phyloP scores from a whole-genome alignment of 2,113 vertebrate genomes.

The Catharus fuscescens region DNA sequence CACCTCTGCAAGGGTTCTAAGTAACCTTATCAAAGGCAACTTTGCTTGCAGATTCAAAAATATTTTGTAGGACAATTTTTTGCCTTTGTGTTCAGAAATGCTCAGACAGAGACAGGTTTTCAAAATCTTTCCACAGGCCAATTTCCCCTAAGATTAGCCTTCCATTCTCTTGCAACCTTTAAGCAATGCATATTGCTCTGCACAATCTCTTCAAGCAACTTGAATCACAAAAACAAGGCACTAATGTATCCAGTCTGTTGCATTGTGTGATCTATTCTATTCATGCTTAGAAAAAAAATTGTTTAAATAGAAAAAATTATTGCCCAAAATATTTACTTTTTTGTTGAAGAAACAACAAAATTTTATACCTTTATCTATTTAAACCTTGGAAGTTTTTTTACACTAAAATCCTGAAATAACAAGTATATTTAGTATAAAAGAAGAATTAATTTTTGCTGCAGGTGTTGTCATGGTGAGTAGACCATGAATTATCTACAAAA shows the following conservation, averaged over 20 bases:
- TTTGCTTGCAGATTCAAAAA: background rate
- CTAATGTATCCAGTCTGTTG: background rate
- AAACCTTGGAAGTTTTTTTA: fast-evolving
- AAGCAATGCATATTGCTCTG: background rate
- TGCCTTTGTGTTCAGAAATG: background rate
- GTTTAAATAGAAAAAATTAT: background rate
- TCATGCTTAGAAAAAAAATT: background rate
- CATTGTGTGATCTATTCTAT: background rate
- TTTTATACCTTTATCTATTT: background rate
- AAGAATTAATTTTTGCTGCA: background rate
- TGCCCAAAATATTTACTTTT: background rate
- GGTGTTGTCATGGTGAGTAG: background rate
- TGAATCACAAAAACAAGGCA: background rate
- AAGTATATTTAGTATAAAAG: background rate
- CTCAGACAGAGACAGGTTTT: background rate
- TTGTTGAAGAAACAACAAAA: background rate
- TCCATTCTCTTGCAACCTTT: background rate
- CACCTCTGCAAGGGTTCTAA: background rate
- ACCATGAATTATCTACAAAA: background rate
- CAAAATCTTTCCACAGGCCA: background rate
- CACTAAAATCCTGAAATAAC: background rate
- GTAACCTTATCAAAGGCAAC: background rate
- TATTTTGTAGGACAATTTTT: background rate
- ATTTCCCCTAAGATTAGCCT: background rate
- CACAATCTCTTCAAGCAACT: background rate